These are phyloP conservation scores for Brachionus sp. DNA, from an alignment of 1,140 invertebrate species.

Conservation along the genomic window DNA sequence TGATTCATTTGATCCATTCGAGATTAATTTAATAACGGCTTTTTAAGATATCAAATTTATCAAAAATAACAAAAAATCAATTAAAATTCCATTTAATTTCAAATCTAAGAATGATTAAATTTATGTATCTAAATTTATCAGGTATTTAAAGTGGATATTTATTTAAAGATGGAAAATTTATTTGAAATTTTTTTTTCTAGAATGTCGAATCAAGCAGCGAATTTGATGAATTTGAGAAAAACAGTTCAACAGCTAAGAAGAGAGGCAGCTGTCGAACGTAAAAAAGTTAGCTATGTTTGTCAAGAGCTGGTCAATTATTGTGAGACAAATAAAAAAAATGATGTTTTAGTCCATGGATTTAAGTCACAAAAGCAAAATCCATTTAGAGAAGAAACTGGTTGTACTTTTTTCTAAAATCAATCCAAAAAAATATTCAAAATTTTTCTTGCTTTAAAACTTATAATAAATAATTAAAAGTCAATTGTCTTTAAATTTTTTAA, in stretches of 20 bases:
- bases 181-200: not conserved
- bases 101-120: not conserved
- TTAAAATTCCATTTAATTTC: not conserved
- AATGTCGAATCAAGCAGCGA: constrained; percentile 40
- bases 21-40: too few relatives aligned
- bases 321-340: constrained; percentile 43
- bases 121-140: not conserved
- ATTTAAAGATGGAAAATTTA: not conserved
- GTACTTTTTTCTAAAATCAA: constrained; percentile 15
- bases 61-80: too few relatives aligned
- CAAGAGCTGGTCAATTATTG: constrained; percentile 44
- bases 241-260: constrained; percentile 24
- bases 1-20: too few relatives aligned
- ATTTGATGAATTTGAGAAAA: constrained; percentile 19
- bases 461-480: too few relatives aligned
- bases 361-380: constrained; percentile 45
- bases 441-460: too few relatives aligned
- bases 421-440: too few relatives aligned
- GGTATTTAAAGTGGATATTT: not conserved
- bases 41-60: too few relatives aligned
- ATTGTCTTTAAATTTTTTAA: too few relatives aligned
- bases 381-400: constrained; percentile 43
- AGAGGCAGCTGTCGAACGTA: constrained; percentile 39
- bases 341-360: constrained; percentile 45
- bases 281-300: constrained; percentile 44